Evolutionary conservation across 2,888 invertebrate species (phyloP).

Genomic region (Scaptomyza polygonia): DNA sequence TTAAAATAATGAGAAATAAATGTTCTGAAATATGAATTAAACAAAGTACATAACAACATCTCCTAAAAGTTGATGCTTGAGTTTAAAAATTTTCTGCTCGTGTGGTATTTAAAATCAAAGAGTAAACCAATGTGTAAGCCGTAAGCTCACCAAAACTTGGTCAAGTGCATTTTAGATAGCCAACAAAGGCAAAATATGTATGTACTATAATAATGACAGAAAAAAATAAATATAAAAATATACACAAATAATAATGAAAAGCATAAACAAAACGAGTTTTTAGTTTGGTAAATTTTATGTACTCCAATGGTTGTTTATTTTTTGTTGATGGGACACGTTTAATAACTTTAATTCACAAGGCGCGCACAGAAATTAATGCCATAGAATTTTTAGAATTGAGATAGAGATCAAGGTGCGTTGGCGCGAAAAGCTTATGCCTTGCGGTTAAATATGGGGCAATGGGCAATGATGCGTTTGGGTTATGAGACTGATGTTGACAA

Average conservation of each 20-base stretch:
- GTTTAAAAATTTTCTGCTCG: background rate
- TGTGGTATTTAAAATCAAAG: slow-evolving; percentile 42
- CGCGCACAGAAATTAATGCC: slow-evolving; percentile 51
- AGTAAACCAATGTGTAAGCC: slow-evolving; percentile 18
- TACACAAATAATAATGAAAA: slow-evolving; percentile 25
- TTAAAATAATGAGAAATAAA: background rate
- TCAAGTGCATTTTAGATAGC: slow-evolving; percentile 45
- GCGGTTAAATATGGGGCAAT: slow-evolving; percentile 3
- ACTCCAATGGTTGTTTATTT: slow-evolving; percentile 18
- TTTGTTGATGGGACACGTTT: slow-evolving; percentile 30
- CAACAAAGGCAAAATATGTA: slow-evolving; percentile 15
- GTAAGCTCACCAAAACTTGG: slow-evolving; percentile 39
- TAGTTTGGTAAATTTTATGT: slow-evolving; percentile 50
- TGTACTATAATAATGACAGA: background rate
- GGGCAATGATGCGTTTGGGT: background rate
- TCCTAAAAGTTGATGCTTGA: background rate
- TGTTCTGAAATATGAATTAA: background rate
- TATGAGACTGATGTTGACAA: slow-evolving; percentile 8
- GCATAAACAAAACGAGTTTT: slow-evolving; percentile 32
- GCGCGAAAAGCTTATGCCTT: slow-evolving; percentile 10
- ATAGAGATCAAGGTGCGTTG: background rate
- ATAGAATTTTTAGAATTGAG: slow-evolving; percentile 27
- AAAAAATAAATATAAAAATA: slow-evolving; percentile 11
- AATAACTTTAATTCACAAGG: slow-evolving; percentile 26
- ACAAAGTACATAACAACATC: background rate